Evolutionary conservation across 2,888 invertebrate genomes (phyloP).

Genomic region (Balanococcus diminutus): DNA sequence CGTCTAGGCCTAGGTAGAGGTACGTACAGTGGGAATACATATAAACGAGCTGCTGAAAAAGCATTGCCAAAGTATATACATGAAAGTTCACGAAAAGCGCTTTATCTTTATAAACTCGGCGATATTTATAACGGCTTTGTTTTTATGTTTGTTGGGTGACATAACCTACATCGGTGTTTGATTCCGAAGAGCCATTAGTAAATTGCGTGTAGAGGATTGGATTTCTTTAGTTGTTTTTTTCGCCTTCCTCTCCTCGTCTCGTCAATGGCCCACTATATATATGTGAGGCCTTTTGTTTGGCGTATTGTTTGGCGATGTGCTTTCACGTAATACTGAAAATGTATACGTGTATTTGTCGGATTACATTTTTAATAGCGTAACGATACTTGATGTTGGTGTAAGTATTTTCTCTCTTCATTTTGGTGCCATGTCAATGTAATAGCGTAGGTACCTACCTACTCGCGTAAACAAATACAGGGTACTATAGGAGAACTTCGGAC

Average conservation of each 20-base stretch:
- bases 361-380: slow-evolving; percentile 23
- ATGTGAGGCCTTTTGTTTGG: neutral
- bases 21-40: neutral
- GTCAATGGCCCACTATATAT: too few species aligned
- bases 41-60: neutral
- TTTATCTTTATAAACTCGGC: slow-evolving; percentile 47
- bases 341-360: slow-evolving; percentile 4
- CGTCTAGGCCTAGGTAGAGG: neutral
- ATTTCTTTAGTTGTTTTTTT: slow-evolving; percentile 42
- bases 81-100: slow-evolving; percentile 47
- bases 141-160: slow-evolving; percentile 36
- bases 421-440: neutral
- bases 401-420: neutral
- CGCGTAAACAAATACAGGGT: too few species aligned
- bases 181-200: slow-evolving; percentile 49
- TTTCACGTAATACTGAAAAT: slow-evolving; percentile 32
- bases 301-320: slow-evolving; percentile 29
- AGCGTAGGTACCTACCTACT: too few species aligned
- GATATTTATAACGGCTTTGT: slow-evolving; percentile 54
- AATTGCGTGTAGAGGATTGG: slow-evolving; percentile 53
- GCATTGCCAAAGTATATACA: neutral
- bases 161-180: slow-evolving; percentile 52
- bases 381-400: neutral
- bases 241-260: neutral
- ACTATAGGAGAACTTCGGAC: neutral